Percentiles rank a stretch among this genome's conserved stretches.
Conservation (phyloP, 2,113 vertebrate genomes). For the Sialia sialis region DNA sequence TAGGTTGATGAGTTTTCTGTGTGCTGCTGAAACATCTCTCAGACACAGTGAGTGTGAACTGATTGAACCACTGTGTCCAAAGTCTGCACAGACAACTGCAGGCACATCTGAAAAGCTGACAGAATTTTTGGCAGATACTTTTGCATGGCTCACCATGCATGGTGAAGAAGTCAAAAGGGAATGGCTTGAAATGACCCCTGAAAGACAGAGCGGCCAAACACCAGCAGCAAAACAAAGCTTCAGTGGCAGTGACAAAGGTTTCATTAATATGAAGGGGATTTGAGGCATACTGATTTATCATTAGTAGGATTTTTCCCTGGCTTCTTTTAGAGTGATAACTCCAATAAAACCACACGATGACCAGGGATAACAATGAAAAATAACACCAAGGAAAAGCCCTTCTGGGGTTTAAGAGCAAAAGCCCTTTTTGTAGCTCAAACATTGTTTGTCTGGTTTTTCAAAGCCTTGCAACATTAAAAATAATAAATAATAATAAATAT, state of each 20-base stretch:
- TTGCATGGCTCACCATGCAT: background rate
- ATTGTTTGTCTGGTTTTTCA: background rate
- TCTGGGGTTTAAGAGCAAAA: background rate
- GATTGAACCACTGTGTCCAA: rapidly evolving
- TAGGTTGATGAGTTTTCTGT: background rate
- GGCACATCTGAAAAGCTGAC: background rate
- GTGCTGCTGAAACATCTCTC: background rate
- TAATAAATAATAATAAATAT: background rate
- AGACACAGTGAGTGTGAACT: background rate
- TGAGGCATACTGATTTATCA: background rate
- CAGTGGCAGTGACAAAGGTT: background rate
- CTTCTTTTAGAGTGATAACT: background rate
- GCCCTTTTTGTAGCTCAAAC: background rate
- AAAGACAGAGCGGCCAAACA: background rate
- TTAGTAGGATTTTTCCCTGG: background rate
- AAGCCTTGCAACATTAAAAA: background rate
- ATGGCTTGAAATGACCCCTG: background rate
- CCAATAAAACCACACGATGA: background rate
- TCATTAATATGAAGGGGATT: background rate
- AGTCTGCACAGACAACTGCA: background rate
- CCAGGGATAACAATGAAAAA: background rate
- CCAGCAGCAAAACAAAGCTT: background rate
- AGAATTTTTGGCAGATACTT: background rate
- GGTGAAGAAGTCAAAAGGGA: background rate
- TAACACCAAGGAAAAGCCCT: background rate